Percentiles rank a stretch among this genome's conserved stretches.
phyloP scores from a whole-genome alignment of 2,113 vertebrate species.

The Psittacara wagleri region DNA sequence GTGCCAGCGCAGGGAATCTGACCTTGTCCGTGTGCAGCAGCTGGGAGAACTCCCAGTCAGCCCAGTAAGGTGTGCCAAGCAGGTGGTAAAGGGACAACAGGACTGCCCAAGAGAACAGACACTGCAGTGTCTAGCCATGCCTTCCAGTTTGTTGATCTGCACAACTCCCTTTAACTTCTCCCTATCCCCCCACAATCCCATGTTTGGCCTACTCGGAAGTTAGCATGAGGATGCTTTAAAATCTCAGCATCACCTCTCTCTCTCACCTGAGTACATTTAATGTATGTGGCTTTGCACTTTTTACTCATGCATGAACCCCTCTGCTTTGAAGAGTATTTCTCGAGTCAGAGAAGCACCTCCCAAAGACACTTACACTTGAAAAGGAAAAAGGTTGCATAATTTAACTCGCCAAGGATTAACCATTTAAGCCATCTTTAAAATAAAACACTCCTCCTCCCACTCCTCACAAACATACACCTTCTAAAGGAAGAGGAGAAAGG shows the following conservation, averaged over 20 bases:
- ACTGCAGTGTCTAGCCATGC: background rate
- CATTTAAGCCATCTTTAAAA: background rate
- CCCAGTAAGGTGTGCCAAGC: background rate
- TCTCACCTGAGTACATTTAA: background rate
- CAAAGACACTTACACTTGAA: background rate
- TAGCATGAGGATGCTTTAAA: background rate
- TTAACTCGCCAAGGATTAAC: background rate
- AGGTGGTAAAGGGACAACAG: background rate
- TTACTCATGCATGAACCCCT: background rate
- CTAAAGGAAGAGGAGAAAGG: background rate
- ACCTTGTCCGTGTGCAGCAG: background rate
- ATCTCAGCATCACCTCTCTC: background rate
- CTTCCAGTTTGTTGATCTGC: background rate
- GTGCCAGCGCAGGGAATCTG: background rate
- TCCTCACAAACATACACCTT: background rate
- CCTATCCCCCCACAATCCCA: background rate
- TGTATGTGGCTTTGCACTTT: background rate
- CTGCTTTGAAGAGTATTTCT: background rate
- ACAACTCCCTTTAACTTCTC: background rate
- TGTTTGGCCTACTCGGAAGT: background rate
- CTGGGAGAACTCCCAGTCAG: background rate
- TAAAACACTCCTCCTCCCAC: background rate
- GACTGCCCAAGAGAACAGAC: background rate
- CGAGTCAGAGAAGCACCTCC: background rate
- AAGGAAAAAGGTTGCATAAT: background rate